Conservation (phyloP, 2,113 vertebrate genomes). For the Gorsachius goisagi region DNA sequence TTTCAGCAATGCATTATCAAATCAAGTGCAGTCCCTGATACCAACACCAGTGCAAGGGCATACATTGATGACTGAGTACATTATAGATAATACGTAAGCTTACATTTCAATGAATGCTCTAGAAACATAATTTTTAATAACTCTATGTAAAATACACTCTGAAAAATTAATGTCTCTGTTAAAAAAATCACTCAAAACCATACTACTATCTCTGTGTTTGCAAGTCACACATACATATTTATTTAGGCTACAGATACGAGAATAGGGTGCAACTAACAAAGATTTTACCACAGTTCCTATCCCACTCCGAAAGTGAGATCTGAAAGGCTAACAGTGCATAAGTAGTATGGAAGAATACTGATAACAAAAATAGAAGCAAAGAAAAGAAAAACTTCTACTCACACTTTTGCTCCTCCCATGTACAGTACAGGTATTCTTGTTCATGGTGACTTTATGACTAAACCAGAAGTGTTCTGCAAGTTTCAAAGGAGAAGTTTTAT, state of each 20-base stretch:
- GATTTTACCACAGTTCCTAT: background rate
- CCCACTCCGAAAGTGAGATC: background rate
- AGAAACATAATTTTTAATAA: background rate
- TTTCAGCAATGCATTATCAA: background rate
- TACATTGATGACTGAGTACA: background rate
- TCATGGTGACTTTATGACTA: constrained; percentile 58
- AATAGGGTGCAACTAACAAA: background rate
- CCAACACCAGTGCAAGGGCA: background rate
- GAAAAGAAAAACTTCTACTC: constrained; percentile 51
- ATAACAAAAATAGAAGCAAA: background rate
- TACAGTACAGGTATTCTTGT: constrained; percentile 41
- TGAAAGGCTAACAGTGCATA: background rate
- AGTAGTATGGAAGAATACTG: background rate
- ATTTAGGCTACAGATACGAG: background rate
- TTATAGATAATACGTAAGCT: background rate
- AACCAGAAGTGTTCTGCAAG: background rate
- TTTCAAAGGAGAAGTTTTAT: background rate
- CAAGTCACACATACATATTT: background rate
- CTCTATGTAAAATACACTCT: background rate
- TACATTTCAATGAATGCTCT: background rate
- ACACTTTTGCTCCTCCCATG: constrained; percentile 73
- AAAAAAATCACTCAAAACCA: background rate
- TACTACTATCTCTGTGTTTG: background rate
- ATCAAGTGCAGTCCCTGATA: background rate
- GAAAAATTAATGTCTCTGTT: background rate